These are phyloP conservation scores for Pocillopora meandrina DNA, from an alignment of 92 coral and sea anemone species.

Conservation along the genomic window DNA sequence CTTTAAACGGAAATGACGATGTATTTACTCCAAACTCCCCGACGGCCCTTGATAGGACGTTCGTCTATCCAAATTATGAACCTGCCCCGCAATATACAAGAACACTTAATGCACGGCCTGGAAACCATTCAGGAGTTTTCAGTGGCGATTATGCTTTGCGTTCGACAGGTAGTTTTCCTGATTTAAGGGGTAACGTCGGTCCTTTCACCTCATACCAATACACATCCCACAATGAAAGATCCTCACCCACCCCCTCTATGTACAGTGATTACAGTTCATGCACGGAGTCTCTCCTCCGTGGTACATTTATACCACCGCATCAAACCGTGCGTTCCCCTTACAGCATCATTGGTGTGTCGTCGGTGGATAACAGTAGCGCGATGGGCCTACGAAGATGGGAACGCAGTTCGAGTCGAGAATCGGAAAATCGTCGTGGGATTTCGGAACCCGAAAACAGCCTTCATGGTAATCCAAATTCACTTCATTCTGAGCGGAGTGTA, in stretches of 20 bases:
- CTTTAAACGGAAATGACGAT: constrained; percentile 4
- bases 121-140: background rate
- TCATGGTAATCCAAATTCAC: background rate
- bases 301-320: background rate
- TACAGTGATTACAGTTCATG: constrained; percentile 18
- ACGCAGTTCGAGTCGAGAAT: background rate
- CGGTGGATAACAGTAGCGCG: background rate
- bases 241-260: constrained; percentile 45
- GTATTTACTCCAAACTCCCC: constrained; percentile 7
- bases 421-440: constrained; percentile 16
- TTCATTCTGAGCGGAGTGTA: background rate
- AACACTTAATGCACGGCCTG: background rate
- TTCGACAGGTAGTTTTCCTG: constrained; percentile 27
- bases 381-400: background rate
- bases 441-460: constrained; percentile 12
- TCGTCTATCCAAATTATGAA: constrained; percentile 10
- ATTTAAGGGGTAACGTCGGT: constrained; percentile 6
- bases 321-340: constrained; percentile 8
- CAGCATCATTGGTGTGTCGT: constrained; percentile 21
- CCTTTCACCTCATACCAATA: background rate
- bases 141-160: constrained; percentile 4
- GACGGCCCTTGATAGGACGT: constrained; percentile 14
- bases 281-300: background rate
- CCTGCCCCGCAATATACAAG: background rate
- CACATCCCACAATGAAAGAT: constrained; percentile 6